Conservation (phyloP, 2,797 vertebrate genomes). For the Thaleichthys pacificus region DNA sequence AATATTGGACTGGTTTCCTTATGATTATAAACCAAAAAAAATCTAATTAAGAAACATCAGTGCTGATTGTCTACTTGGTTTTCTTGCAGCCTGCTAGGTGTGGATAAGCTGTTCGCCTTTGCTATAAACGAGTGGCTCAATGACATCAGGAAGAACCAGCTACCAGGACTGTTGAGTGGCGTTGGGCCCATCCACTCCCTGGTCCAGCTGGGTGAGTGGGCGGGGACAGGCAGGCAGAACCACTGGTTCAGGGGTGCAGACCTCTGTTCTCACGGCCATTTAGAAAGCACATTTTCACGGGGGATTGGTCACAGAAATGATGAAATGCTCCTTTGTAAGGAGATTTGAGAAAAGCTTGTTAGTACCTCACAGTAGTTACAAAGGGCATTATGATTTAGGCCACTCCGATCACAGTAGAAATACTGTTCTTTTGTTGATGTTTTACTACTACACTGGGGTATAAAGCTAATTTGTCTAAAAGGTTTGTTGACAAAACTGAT, state of each 20-base stretch:
- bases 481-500: neutral
- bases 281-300: neutral
- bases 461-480: no score
- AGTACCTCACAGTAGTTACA: neutral
- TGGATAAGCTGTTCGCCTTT: slow-evolving; percentile 95
- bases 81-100: slow-evolving; percentile 86
- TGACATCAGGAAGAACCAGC: slow-evolving; percentile 97
- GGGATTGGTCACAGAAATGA: neutral
- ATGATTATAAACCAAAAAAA: neutral
- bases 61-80: neutral
- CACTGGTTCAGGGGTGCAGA: no score
- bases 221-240: neutral
- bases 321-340: neutral
- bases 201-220: slow-evolving; percentile 88
- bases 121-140: slow-evolving; percentile 95
- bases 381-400: no score
- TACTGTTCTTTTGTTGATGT: neutral
- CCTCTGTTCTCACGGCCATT: no score
- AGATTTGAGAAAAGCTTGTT: neutral
- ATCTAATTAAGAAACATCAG: neutral
- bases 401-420: neutral
- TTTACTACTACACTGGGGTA: neutral
- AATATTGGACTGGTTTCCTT: neutral
- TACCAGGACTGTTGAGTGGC: slow-evolving; percentile 93
- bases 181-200: slow-evolving; percentile 98